Evolutionary conservation across 53 echinoderm and acorn worm species (phyloP), one percentile per base, ranked within the genome.

Genomic region (Actinopyga echinites): DNA sequence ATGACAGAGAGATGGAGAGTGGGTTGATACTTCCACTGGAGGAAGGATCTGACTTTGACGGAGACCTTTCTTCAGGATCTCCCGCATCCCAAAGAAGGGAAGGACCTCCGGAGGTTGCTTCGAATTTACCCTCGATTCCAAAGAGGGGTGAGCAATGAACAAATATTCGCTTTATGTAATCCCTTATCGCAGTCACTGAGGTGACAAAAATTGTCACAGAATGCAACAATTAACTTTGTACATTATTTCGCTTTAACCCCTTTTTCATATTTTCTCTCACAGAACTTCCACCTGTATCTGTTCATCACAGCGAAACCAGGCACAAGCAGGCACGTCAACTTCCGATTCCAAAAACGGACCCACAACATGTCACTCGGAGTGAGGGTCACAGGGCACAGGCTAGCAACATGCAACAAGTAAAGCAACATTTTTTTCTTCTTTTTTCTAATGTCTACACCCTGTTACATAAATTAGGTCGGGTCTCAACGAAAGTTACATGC

Each of bases 21-120:
- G 95, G 95, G 30, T 78, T 95, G 52, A 95, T 95, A 31, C 85
- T 95, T 23, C 95, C 95, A 0, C 84, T 93, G 42, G 93, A 86
- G 0, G 95, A 95, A 61, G 89, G 89, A 26, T 80, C 80, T 38
- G 80, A 80, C 28, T 80, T 80, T 62, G 80, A 80, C 37, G 80
- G 61, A 20, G 80, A 80, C 38, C 28, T 61, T 11, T 80, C 63
- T 8, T 59, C 63, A 33, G 61, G 37, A 22, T 62, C 80, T 31
- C 80, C 80, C 9, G 61, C 44, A 32, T 44, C 80, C 22, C 80
- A 80, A 26, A 59, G 62, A n/a, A 60, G 61, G 35, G 80, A 61
- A 2, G 40, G 1, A n/a, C 56, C 12, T 24, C 28, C 45, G 17
- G 77, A 53, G 24, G 53, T 55, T 42, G 11, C 33, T 19, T 24